phyloP scores from a whole-genome alignment of 2,113 vertebrate genomes.

The Andinoacara biseriatus region DNA sequence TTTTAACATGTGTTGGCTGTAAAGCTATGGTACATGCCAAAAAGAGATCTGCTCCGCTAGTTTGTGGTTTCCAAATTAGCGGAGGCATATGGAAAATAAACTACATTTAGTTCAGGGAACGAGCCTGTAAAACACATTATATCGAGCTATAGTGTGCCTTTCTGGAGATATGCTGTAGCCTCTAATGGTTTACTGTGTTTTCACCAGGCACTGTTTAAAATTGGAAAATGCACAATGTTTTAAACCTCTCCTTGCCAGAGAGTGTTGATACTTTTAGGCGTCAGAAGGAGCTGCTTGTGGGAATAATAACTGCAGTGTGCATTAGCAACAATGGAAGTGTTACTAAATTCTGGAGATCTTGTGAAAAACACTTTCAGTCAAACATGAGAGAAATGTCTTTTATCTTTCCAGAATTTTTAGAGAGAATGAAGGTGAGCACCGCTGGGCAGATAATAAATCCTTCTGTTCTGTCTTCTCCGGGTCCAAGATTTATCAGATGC shows the following conservation, averaged over 20 bases:
- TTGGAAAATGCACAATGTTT: slow-evolving; percentile 40
- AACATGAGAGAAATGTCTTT: background rate
- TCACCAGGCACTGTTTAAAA: slow-evolving; percentile 27
- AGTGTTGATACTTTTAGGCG: slow-evolving; percentile 23
- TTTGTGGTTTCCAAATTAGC: slow-evolving; percentile 71
- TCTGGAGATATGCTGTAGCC: slow-evolving; percentile 14
- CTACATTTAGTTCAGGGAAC: background rate
- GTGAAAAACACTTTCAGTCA: slow-evolving; percentile 13
- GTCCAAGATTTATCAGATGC: slow-evolving; percentile 34
- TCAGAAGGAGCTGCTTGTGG: slow-evolving; percentile 7
- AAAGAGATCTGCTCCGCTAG: slow-evolving; percentile 53
- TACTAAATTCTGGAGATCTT: background rate
- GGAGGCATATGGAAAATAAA: slow-evolving; percentile 40
- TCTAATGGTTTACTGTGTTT: slow-evolving; percentile 39
- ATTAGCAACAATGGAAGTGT: background rate
- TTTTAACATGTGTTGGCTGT: slow-evolving; percentile 67
- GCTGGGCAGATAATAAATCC: background rate
- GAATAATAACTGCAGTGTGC: background rate
- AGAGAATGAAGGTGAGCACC: background rate
- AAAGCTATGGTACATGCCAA: slow-evolving; percentile 42
- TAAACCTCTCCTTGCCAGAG: background rate
- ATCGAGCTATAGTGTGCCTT: slow-evolving; percentile 33
- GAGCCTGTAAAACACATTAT: slow-evolving; percentile 71
- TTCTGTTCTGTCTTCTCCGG: background rate
- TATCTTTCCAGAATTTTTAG: background rate